Base-by-base conservation (phyloP, 1,140 invertebrate species). In the Hypothenemus hampei region DNA sequence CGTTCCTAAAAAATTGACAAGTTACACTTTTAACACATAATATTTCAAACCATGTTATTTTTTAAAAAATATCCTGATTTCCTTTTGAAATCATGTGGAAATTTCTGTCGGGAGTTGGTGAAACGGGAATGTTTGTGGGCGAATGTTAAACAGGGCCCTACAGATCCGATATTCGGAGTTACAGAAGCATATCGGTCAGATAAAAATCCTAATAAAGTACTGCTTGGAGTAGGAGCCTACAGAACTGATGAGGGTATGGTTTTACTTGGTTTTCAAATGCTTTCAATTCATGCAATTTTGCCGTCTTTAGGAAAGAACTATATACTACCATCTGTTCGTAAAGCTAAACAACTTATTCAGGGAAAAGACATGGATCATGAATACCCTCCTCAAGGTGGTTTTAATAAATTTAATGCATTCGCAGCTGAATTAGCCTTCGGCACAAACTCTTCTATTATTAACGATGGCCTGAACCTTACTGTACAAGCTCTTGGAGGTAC, bases 111-210 rank as follows among this genome's bases (percentile, higher is more conserved):
- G n/a, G n/a, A n/a, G n/a, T n/a, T n/a, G n/a, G n/a, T n/a, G n/a
- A n/a, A n/a, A n/a, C n/a, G n/a, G n/a, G n/a, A 99, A 72, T 80
- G 87, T 60, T 91, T 86, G 85, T 95, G 89, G 84, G 75, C 80
- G 26, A 81, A 89, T 69, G 93, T 99, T 1, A 82, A 91, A 72
- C 91, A 98, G 90, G 97, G 95, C 7, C 96, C 97, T 33, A 96
- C 97, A 8, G 97, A 99, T 83, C 86, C 92, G n/a, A 99, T 99
- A 77, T 75, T 99, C 15, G 97, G 97, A 16, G 85, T 99, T 0
- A 94, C 94, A 2, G 97, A 99, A 72, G 95, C 96, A n/a, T 99
- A 81, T 72, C 98, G 97, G 71, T 83, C 75, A 62, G 96, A 98
- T 72, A 78, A 78, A 7, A 91, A 95, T 72, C 82, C 91, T 0